Conservation (phyloP, 2,888 invertebrate genomes). For the Zaprionus lineosus region DNA sequence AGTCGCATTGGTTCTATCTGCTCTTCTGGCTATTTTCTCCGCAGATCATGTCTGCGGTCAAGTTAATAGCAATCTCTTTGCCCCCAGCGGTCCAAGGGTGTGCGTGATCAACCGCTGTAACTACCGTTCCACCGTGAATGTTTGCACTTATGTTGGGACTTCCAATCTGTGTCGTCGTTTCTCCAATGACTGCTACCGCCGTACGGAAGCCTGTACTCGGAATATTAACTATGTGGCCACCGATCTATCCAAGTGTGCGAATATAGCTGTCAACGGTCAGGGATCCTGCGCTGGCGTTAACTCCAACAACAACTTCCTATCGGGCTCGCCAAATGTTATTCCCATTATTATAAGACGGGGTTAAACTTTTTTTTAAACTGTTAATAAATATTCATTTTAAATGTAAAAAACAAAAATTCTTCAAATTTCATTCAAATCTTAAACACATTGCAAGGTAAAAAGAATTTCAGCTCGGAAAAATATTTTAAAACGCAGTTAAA, state of each 20-base stretch:
- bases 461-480: too few species aligned
- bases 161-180: slow-evolving; percentile 60
- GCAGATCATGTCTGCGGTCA: not conserved
- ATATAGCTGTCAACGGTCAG: slow-evolving; percentile 35
- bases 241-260: slow-evolving; percentile 36
- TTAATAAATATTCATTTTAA: not conserved
- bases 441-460: not conserved
- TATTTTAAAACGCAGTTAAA: too few species aligned
- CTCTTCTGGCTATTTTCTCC: slow-evolving; percentile 31
- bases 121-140: slow-evolving; percentile 10
- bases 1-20: slow-evolving; percentile 21
- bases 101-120: slow-evolving; percentile 43
- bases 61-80: not conserved
- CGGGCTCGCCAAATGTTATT: slow-evolving; percentile 24
- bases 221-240: slow-evolving; percentile 29
- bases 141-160: slow-evolving; percentile 44
- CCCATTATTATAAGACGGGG: slow-evolving; percentile 42
- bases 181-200: slow-evolving; percentile 43
- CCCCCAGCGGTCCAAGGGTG: slow-evolving; percentile 11
- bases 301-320: slow-evolving; percentile 7
- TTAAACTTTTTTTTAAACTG: slow-evolving; percentile 17
- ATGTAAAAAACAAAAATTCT: too few species aligned
- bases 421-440: too few species aligned
- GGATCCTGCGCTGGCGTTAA: slow-evolving; percentile 34
- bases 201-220: slow-evolving; percentile 41